Conservation (phyloP, 2,797 vertebrate genomes). For the Oophaga sylvatica region DNA sequence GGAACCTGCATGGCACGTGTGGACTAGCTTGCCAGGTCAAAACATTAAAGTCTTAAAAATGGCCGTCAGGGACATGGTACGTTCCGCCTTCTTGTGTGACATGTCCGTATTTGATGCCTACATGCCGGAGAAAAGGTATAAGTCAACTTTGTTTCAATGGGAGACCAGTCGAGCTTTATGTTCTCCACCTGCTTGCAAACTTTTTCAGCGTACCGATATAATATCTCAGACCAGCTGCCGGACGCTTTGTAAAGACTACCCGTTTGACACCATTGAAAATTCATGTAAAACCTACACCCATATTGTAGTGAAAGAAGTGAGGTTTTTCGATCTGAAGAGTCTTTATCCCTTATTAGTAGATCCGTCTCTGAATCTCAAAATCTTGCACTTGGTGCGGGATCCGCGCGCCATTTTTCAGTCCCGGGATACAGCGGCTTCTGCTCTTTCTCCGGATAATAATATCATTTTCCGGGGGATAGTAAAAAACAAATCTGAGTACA, state of each 20-base stretch:
- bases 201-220: constrained; percentile 73
- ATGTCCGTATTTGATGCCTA: constrained; percentile 89
- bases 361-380: constrained; percentile 83
- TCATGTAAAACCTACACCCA: constrained; percentile 87
- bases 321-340: constrained; percentile 85
- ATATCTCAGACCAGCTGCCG: constrained; percentile 75
- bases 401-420: constrained; percentile 86
- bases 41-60: constrained; percentile 77
- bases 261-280: constrained; percentile 75
- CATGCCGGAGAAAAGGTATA: constrained; percentile 72
- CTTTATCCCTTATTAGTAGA: constrained; percentile 87
- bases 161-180: constrained; percentile 89
- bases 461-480: constrained; percentile 73
- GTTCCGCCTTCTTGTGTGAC: constrained; percentile 86
- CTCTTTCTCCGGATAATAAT: constrained; percentile 72
- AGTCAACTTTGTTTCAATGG: constrained; percentile 88
- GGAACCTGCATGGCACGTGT: constrained; percentile 94
- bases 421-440: constrained; percentile 69
- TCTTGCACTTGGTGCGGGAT: constrained; percentile 91
- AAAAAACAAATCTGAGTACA: background rate
- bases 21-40: constrained; percentile 76
- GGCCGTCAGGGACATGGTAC: constrained; percentile 85
- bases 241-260: constrained; percentile 70
- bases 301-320: constrained; percentile 87
- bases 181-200: constrained; percentile 83